Percentiles rank a stretch among this genome's conserved stretches.
phyloP scores from a whole-genome alignment of 2,113 vertebrate genomes.

The Malurus cyaneus region DNA sequence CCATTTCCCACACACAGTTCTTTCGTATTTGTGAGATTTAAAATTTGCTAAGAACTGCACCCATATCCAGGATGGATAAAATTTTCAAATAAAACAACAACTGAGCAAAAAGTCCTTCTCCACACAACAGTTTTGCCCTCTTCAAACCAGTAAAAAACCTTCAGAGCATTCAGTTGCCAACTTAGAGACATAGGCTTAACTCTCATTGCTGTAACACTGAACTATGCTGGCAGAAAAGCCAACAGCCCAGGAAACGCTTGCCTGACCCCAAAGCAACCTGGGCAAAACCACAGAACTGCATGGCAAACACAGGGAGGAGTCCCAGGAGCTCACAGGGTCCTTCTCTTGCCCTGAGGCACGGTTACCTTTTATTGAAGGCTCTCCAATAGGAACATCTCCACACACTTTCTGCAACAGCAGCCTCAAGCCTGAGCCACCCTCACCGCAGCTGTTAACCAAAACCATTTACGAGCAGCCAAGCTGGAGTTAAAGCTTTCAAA shows the following conservation, averaged over 20 bases:
- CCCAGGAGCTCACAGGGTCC: rapidly evolving
- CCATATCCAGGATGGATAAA: neutral
- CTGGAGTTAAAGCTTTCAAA: neutral
- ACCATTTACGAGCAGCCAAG: neutral
- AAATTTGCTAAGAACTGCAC: neutral
- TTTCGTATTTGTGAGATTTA: neutral
- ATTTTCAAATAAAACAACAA: neutral
- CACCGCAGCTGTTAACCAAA: neutral
- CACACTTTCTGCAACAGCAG: neutral
- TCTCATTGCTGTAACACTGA: neutral
- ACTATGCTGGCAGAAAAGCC: neutral
- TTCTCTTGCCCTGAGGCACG: neutral
- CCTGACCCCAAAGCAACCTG: neutral
- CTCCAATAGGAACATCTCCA: neutral
- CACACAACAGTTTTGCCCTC: neutral
- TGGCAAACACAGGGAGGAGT: rapidly evolving
- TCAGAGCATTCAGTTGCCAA: neutral
- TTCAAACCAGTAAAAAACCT: neutral
- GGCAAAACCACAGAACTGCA: neutral
- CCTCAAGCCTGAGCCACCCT: neutral
- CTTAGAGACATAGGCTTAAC: neutral
- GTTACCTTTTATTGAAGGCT: neutral
- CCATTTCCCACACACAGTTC: neutral
- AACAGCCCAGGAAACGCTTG: neutral
- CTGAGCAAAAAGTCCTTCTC: neutral